These are phyloP conservation scores for Galaxias olidus DNA, from an alignment of 2,797 vertebrate genomes.

Conservation along the genomic window DNA sequence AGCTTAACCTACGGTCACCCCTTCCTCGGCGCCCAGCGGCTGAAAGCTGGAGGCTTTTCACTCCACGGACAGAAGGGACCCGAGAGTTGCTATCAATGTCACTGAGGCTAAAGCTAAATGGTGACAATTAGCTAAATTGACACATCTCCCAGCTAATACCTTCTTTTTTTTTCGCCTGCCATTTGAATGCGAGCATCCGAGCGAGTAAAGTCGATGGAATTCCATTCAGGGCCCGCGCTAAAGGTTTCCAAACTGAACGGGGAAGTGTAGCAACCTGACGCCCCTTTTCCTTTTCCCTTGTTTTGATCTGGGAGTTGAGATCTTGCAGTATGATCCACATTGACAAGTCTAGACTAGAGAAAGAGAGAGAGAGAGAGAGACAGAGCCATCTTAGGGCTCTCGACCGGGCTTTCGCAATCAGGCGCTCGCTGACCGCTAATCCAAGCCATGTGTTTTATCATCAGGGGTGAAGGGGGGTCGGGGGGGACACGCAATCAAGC, in stretches of 20 bases:
- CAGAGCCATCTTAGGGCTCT: not conserved
- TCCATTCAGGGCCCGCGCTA: not conserved
- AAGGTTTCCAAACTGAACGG: not conserved
- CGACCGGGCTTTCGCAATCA: conserved; percentile 5
- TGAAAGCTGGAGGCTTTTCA: not conserved
- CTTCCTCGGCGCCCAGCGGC: not conserved
- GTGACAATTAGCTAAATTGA: not conserved
- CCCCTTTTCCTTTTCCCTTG: not conserved
- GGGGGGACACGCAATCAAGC: not conserved
- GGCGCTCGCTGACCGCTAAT: not conserved
- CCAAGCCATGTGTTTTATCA: not conserved
- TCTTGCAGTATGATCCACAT: not conserved
- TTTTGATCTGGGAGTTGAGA: not conserved
- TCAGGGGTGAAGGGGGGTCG: too few species aligned
- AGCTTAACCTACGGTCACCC: conserved; percentile 2
- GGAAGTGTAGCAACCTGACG: not conserved
- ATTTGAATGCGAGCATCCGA: not conserved
- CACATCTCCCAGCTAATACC: not conserved
- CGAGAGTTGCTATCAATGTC: not conserved
- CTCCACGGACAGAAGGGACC: not conserved
- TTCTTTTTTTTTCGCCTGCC: too few species aligned
- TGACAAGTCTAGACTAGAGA: not conserved
- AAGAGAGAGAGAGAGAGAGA: not conserved
- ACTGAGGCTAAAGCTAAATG: not conserved
- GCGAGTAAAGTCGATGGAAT: not conserved